phyloP scores from a whole-genome alignment of 1,140 invertebrate genomes.

The Cardiocondyla obscurior region DNA sequence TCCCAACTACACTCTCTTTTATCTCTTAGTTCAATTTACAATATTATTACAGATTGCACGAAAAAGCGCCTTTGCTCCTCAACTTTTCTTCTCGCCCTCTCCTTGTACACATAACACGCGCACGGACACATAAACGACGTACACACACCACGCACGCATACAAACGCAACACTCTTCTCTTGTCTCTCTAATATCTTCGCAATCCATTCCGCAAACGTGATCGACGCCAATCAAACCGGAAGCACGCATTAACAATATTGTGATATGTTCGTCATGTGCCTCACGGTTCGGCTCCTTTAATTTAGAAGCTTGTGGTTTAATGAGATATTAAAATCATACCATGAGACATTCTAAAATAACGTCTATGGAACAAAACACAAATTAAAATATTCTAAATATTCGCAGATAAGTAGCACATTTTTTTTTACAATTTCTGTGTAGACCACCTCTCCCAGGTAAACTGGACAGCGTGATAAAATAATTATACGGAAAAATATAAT shows the following conservation, averaged over 20 bases:
- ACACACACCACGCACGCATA: neutral
- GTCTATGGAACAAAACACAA: neutral
- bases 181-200: constrained; percentile 53
- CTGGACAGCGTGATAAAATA: neutral
- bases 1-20: constrained; percentile 14
- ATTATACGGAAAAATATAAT: constrained; percentile 18
- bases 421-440: neutral
- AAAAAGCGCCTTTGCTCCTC: constrained; percentile 58
- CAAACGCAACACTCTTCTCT: neutral
- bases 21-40: constrained; percentile 61
- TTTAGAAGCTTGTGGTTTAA: constrained; percentile 18
- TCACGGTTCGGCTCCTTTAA: constrained; percentile 23
- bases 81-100: neutral
- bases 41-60: constrained; percentile 76
- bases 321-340: constrained; percentile 23
- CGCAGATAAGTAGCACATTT: neutral
- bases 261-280: constrained; percentile 74
- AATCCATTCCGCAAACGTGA: constrained; percentile 70
- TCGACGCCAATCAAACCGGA: constrained; percentile 74
- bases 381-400: constrained; percentile 28
- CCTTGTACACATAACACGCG: neutral
- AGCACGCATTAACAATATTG: constrained; percentile 70
- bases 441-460: neutral
- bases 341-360: neutral
- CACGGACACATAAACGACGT: neutral